Evolutionary conservation across 2,113 vertebrate genomes (phyloP).

Genomic region (Aphyosemion australe): DNA sequence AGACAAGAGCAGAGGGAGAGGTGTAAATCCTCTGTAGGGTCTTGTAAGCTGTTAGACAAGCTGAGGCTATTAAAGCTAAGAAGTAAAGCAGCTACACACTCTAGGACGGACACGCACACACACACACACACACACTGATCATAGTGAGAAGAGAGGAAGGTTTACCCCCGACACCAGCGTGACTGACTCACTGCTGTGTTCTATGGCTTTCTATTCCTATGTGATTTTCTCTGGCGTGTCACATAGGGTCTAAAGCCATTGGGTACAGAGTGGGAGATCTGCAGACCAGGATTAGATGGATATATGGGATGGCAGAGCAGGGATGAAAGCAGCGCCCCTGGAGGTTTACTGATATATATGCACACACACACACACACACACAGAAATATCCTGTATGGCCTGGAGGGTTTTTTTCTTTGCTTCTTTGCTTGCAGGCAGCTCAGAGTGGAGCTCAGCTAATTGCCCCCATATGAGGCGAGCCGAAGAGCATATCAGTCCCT

Average conservation of each 20-base stretch:
- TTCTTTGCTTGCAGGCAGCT: constrained; percentile 64
- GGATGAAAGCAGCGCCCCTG: constrained; percentile 8
- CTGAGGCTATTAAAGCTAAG: constrained; percentile 63
- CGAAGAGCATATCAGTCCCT: constrained; percentile 47
- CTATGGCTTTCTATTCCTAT: constrained; percentile 99
- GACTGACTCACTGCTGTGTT: constrained; percentile 88
- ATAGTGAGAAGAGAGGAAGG: constrained; percentile 28
- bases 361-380: constrained; percentile 28
- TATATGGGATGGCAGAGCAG: constrained; percentile 31
- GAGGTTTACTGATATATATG: constrained; percentile 42
- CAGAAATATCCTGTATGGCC: constrained; percentile 38
- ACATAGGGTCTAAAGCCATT: constrained; percentile 99
- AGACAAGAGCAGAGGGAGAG: constrained; percentile 44
- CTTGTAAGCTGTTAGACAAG: constrained; percentile 69
- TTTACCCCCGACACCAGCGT: constrained; percentile 22
- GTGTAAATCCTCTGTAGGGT: constrained; percentile 66
- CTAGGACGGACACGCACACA: neutral
- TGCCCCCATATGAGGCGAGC: constrained; percentile 69
- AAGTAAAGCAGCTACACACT: constrained; percentile 29
- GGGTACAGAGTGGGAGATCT: constrained; percentile 89
- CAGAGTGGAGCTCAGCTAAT: constrained; percentile 67
- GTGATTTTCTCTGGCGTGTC: constrained; percentile 94
- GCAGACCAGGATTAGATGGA: constrained; percentile 52
- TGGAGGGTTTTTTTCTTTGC: constrained; percentile 39
- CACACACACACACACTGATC: constrained; percentile 1